These are phyloP conservation scores for Drosophila ogumai DNA, from an alignment of 1,140 invertebrate species.

Conservation along the genomic window DNA sequence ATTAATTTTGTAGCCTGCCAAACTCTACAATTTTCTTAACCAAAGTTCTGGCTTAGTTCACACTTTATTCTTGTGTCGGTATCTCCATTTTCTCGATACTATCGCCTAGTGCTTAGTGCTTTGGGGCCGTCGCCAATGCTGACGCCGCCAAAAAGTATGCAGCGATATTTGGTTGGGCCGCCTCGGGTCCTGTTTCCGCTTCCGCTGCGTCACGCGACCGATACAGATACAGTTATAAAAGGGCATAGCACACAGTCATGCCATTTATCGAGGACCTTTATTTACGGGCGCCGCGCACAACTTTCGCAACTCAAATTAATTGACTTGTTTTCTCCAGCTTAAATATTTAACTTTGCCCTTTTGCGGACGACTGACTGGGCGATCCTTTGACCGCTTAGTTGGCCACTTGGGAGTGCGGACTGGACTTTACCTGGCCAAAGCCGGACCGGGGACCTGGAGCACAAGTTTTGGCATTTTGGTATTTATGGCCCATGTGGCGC, in stretches of 20 bases:
- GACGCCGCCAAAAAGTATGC: constrained; percentile 54
- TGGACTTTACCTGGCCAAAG: constrained; percentile 52
- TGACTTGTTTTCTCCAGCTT: constrained; percentile 81
- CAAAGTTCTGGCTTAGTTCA: not conserved
- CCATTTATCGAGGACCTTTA: constrained; percentile 33
- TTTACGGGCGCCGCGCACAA: constrained; percentile 35
- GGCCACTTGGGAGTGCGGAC: constrained; percentile 69
- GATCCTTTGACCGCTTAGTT: constrained; percentile 79
- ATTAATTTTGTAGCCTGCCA: too few relatives aligned
- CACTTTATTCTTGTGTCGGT: not conserved
- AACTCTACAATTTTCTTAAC: not conserved
- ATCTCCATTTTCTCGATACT: not conserved
- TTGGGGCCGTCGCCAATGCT: constrained; percentile 16
- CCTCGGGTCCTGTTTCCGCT: constrained; percentile 11
- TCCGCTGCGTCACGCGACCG: constrained; percentile 51
- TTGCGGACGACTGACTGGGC: constrained; percentile 51
- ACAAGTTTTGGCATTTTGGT: constrained; percentile 81
- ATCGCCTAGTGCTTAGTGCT: not conserved
- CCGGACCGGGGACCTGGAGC: constrained; percentile 5
- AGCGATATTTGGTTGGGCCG: constrained; percentile 33
- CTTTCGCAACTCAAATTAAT: constrained; percentile 71
- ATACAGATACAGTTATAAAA: constrained; percentile 27
- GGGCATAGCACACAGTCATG: constrained; percentile 36
- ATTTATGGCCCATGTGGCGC: constrained; percentile 83
- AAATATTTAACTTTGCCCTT: constrained; percentile 81